Conservation (phyloP, 2,113 vertebrate species). For the Reinhardtius hippoglossoides region DNA sequence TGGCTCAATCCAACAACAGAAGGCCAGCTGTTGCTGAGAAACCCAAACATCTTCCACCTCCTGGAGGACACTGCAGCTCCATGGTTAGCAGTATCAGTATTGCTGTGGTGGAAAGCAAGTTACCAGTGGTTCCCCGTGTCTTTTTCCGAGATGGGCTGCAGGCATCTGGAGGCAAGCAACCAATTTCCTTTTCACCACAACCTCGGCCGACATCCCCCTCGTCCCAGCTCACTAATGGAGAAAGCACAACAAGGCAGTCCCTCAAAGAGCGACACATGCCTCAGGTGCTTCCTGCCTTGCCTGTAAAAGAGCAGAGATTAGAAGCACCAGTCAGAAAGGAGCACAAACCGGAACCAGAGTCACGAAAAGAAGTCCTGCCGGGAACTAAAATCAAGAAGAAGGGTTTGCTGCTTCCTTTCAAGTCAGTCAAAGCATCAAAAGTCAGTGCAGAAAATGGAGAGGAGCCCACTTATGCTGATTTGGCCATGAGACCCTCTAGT, state of each 20-base stretch:
- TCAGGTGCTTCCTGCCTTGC: conserved; percentile 68
- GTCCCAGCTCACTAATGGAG: conserved; percentile 28
- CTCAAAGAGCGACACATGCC: conserved; percentile 72
- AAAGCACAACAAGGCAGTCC: conserved; percentile 39
- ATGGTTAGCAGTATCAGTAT: conserved; percentile 32
- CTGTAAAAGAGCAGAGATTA: conserved; percentile 38
- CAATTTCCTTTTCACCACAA: conserved; percentile 57
- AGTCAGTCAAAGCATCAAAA: conserved; percentile 64
- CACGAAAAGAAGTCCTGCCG: conserved; percentile 36
- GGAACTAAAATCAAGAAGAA: conserved; percentile 74
- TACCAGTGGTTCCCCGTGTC: conserved; percentile 39
- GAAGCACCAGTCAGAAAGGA: conserved; percentile 30
- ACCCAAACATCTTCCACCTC: conserved; percentile 67
- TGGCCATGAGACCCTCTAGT: conserved; percentile 51
- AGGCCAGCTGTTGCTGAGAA: conserved; percentile 78
- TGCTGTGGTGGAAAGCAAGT: conserved; percentile 56
- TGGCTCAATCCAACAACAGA: conserved; percentile 52
- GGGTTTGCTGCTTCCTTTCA: conserved; percentile 76
- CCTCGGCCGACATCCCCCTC: conserved; percentile 28
- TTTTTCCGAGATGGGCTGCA: conserved; percentile 70
- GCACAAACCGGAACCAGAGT: conserved; percentile 32
- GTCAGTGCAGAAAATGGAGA: conserved; percentile 44
- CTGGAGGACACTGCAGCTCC: conserved; percentile 53
- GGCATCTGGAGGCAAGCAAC: conserved; percentile 56
- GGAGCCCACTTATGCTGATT: conserved; percentile 51